These are phyloP conservation scores for Diadema setosum DNA, from an alignment of 35 echinoderm and acorn worm genomes.

Conservation along the genomic window DNA sequence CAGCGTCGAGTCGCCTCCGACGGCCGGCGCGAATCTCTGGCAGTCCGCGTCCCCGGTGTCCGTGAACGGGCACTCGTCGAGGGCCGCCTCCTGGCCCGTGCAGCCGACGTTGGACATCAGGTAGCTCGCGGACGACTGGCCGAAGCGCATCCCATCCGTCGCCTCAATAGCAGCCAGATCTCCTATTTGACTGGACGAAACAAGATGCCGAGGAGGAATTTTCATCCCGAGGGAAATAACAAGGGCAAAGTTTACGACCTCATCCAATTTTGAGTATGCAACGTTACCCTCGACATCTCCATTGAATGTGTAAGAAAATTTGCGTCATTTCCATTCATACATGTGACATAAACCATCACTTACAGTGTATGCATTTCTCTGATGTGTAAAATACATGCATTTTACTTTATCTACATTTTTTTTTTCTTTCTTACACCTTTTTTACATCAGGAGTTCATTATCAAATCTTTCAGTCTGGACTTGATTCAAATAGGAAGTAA, in stretches of 20 bases:
- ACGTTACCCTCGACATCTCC: neutral
- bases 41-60: slow-evolving; percentile 28
- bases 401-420: too few relatives aligned
- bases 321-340: neutral
- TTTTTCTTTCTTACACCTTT: too few relatives aligned
- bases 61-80: slow-evolving; percentile 36
- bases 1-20: neutral
- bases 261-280: neutral
- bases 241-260: neutral
- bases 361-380: neutral
- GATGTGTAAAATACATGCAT: too few relatives aligned
- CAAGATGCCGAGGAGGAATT: too few relatives aligned
- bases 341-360: neutral
- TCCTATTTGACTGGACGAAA: slow-evolving; percentile 50
- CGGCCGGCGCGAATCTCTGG: neutral
- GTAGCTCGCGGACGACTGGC: neutral
- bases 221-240: too few relatives aligned
- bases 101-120: slow-evolving; percentile 24
- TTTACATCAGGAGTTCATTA: too few relatives aligned
- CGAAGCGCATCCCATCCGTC: slow-evolving; percentile 12
- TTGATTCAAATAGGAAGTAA: too few relatives aligned
- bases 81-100: neutral
- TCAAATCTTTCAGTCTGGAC: too few relatives aligned
- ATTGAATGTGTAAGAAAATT: neutral
- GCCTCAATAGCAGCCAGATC: slow-evolving; percentile 43